Percentiles rank a stretch among this genome's conserved stretches.
Evolutionary conservation across 92 coral and sea anemone genomes (phyloP).

Genomic region (Zoanthus sansibaricus): DNA sequence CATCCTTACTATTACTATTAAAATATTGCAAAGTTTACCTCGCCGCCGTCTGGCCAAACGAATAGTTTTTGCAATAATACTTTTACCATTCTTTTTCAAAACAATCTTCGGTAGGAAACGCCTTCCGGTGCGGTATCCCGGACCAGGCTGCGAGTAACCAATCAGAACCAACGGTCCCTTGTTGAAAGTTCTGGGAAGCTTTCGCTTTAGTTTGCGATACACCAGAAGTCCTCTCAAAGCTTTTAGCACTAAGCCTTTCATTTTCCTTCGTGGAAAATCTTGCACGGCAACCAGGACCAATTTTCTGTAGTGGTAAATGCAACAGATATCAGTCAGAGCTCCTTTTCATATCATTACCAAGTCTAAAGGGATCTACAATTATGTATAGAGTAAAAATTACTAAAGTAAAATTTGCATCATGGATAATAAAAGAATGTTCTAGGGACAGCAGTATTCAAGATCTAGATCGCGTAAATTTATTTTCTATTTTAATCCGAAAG

Average conservation of each 20-base stretch:
- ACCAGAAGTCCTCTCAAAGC: conserved; percentile 12
- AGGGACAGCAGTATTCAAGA: background rate
- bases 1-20: too few relatives aligned
- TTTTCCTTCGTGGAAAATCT: conserved; percentile 7
- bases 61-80: conserved; percentile 9
- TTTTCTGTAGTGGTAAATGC: conserved; percentile 5
- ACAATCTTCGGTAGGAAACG: conserved; percentile 28
- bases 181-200: background rate
- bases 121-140: background rate
- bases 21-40: background rate
- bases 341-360: too few relatives aligned
- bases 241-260: background rate
- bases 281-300: conserved; percentile 29
- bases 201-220: background rate
- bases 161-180: conserved; percentile 17
- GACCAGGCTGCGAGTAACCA: conserved; percentile 19
- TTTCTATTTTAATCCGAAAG: background rate
- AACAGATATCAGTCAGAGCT: background rate
- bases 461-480: background rate
- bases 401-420: too few relatives aligned
- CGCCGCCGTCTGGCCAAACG: conserved; percentile 30
- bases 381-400: too few relatives aligned
- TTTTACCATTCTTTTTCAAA: background rate
- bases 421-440: too few relatives aligned
- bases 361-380: too few relatives aligned